Evolutionary conservation across 2,888 invertebrate genomes (phyloP).

Genomic region (Drosophila neutralis): DNA sequence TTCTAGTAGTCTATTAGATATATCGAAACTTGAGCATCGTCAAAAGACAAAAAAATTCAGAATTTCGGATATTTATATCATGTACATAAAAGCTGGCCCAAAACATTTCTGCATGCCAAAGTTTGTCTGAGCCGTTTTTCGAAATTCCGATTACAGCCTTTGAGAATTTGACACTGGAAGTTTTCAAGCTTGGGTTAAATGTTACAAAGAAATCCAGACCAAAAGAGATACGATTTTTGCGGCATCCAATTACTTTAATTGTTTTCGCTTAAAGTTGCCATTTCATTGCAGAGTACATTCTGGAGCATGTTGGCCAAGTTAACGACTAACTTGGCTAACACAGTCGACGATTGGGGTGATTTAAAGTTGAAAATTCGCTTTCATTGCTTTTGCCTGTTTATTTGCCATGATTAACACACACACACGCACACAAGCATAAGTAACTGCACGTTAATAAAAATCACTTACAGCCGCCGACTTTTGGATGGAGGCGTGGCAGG

Average conservation of each 20-base stretch:
- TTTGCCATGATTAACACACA: constrained; percentile 13
- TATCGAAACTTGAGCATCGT: neutral
- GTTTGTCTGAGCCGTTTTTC: neutral
- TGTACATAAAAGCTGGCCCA: neutral
- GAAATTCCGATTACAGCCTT: neutral
- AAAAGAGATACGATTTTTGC: neutral
- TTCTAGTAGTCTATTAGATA: neutral
- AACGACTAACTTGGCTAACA: neutral
- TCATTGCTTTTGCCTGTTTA: constrained; percentile 12
- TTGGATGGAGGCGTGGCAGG: neutral
- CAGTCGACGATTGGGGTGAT: neutral
- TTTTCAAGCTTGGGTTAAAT: neutral
- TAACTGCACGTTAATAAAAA: constrained; percentile 66
- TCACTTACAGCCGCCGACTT: constrained; percentile 59
- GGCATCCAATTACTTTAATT: neutral
- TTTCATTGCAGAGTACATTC: neutral
- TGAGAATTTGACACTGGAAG: too few relatives aligned
- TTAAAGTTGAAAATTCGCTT: constrained; percentile 35
- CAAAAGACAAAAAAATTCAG: neutral
- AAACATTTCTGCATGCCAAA: neutral
- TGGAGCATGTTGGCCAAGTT: neutral
- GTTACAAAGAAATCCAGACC: neutral
- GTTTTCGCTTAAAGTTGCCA: neutral
- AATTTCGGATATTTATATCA: neutral
- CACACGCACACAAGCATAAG: constrained; percentile 52